Evolutionary conservation across 2,797 vertebrate genomes (phyloP).

Genomic region (Bryconaethiops microstoma): DNA sequence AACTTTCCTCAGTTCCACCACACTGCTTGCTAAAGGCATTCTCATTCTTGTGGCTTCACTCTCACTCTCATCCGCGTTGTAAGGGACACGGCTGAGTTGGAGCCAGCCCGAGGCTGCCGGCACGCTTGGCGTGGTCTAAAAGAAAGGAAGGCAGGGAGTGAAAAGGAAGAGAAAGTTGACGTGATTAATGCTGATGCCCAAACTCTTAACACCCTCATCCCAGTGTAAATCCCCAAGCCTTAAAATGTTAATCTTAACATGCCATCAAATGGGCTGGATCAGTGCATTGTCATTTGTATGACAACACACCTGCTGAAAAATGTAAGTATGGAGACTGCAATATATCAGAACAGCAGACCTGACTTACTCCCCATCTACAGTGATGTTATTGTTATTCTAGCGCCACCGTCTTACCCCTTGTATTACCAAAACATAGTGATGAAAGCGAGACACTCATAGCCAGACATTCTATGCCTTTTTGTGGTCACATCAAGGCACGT

Average conservation of each 20-base stretch:
- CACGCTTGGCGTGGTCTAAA: conserved; percentile 44
- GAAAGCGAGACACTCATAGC: neutral
- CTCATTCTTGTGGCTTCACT: conserved; percentile 33
- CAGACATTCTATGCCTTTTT: neutral
- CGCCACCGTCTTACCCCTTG: neutral
- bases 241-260: conserved; percentile 42
- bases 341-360: conserved; percentile 5
- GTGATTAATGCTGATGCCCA: conserved; percentile 50
- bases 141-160: conserved; percentile 27
- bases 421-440: neutral
- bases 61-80: conserved; percentile 25
- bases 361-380: conserved; percentile 1
- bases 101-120: conserved; percentile 28
- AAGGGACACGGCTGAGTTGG: conserved; percentile 38
- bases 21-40: conserved; percentile 67
- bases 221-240: conserved; percentile 18
- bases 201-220: conserved; percentile 51
- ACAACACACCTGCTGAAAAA: conserved; percentile 48
- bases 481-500: no score
- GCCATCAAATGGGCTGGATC: conserved; percentile 28
- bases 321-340: conserved; percentile 20
- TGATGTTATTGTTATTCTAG: conserved; percentile 18
- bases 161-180: conserved; percentile 46
- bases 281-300: conserved; percentile 24
- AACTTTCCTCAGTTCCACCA: conserved; percentile 68